Evolutionary conservation across 1,140 invertebrate genomes (phyloP).

Genomic region (Sesamia nonagrioides): DNA sequence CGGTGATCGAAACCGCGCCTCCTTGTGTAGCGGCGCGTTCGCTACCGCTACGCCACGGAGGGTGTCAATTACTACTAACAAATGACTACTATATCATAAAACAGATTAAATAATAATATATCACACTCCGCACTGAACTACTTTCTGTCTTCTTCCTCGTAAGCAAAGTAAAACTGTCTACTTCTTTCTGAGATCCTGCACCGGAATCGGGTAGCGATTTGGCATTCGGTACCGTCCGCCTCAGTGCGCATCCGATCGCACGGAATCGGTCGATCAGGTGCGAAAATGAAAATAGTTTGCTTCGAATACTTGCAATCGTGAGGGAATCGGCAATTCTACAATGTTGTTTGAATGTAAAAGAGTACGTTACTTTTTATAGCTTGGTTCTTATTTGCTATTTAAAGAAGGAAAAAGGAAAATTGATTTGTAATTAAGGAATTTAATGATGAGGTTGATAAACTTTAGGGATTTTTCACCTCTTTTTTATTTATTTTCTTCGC

Average conservation of each 20-base stretch:
- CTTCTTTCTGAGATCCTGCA: not conserved
- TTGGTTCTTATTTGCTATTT: not conserved
- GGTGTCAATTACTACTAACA: too few relatives aligned
- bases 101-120: too few relatives aligned
- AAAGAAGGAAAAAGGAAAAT: too few relatives aligned
- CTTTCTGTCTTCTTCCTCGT: too few relatives aligned
- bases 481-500: too few relatives aligned
- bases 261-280: constrained; percentile 28
- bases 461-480: too few relatives aligned
- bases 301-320: not conserved
- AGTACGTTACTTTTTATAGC: not conserved
- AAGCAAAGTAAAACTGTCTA: not conserved
- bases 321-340: not conserved
- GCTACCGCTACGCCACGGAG: too few relatives aligned
- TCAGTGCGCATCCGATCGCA: not conserved
- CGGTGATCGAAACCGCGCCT: too few relatives aligned
- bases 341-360: constrained; percentile 4
- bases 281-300: not conserved
- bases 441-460: too few relatives aligned
- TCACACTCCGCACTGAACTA: too few relatives aligned
- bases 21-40: too few relatives aligned
- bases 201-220: constrained; percentile 27
- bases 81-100: not conserved
- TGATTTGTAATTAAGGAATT: too few relatives aligned
- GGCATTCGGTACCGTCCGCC: not conserved